Percentiles rank a stretch among this genome's conserved stretches.
These are phyloP conservation scores for Embiotoca jacksoni DNA, from an alignment of 2,113 vertebrate species.

Conservation along the genomic window DNA sequence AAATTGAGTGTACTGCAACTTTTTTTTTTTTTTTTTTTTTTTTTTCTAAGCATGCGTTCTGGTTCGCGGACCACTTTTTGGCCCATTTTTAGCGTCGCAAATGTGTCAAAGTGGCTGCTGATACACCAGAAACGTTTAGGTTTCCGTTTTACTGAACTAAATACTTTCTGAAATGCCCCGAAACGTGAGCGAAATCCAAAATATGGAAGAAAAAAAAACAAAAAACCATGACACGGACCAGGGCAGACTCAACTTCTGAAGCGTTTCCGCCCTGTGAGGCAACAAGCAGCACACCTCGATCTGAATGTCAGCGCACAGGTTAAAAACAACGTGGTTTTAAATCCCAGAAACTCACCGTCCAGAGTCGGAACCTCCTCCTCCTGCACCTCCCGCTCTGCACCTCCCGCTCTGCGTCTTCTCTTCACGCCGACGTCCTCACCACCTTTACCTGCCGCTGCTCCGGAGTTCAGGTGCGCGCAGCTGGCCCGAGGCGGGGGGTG, in stretches of 20 bases:
- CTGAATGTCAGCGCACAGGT: neutral
- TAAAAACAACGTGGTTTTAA: neutral
- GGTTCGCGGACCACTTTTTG: neutral
- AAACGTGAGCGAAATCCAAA: neutral
- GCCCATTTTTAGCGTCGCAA: neutral
- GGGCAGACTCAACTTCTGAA: neutral
- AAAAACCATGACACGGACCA: too few species aligned
- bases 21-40: neutral
- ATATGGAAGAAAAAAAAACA: neutral
- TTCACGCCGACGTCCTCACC: neutral
- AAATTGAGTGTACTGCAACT: too few species aligned
- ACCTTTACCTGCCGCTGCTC: constrained; percentile 39
- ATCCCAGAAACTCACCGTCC: constrained; percentile 29
- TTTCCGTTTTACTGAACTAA: neutral
- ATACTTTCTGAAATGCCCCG: neutral
- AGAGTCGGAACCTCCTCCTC: neutral
- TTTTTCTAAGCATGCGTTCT: neutral
- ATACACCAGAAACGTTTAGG: too few species aligned
- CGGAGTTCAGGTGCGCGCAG: constrained; percentile 59
- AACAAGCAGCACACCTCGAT: neutral
- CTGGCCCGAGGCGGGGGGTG: constrained; percentile 28
- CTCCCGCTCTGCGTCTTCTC: neutral
- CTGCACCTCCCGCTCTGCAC: neutral
- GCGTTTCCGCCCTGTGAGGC: neutral
- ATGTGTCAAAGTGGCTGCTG: neutral